phyloP scores from a whole-genome alignment of 2,888 invertebrate genomes.

The Athripsodes cinereus region DNA sequence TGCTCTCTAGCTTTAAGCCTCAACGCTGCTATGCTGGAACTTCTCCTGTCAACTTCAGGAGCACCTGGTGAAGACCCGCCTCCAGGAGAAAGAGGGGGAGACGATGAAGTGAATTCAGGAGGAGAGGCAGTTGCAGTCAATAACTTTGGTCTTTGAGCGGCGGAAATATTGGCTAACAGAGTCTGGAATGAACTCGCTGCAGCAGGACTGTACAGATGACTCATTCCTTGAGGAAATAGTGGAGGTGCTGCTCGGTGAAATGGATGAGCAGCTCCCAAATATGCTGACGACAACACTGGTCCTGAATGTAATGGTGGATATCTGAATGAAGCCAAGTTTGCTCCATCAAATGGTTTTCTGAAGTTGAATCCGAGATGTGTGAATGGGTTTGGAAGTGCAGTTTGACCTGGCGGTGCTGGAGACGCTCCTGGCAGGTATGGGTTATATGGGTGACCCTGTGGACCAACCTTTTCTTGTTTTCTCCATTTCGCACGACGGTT shows the following conservation, averaged over 20 bases:
- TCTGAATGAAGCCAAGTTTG: slow-evolving; percentile 64
- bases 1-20: slow-evolving; percentile 86
- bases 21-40: slow-evolving; percentile 82
- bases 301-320: slow-evolving; percentile 53
- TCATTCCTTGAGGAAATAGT: slow-evolving; percentile 58
- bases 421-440: slow-evolving; percentile 68
- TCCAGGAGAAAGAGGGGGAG: slow-evolving; percentile 51
- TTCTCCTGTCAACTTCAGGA: slow-evolving; percentile 74
- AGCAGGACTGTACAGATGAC: slow-evolving; percentile 48
- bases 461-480: slow-evolving; percentile 89
- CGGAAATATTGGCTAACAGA: slow-evolving; percentile 72
- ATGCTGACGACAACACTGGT: slow-evolving; percentile 52
- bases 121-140: slow-evolving; percentile 28
- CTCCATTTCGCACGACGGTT: slow-evolving; percentile 90
- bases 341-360: slow-evolving; percentile 65
- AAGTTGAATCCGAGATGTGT: slow-evolving; percentile 70
- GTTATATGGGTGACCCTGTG: slow-evolving; percentile 85
- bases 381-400: slow-evolving; percentile 77
- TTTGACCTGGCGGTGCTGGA: slow-evolving; percentile 47
- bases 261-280: slow-evolving; percentile 45
- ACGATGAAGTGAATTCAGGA: slow-evolving; percentile 35
- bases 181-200: slow-evolving; percentile 73
- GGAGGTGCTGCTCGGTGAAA: slow-evolving; percentile 57
- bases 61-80: slow-evolving; percentile 51
- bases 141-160: slow-evolving; percentile 51